Evolutionary conservation across 2,888 invertebrate species (phyloP), one percentile per base, ranked within the genome.

Genomic region (Ectropis crepuscularia): DNA sequence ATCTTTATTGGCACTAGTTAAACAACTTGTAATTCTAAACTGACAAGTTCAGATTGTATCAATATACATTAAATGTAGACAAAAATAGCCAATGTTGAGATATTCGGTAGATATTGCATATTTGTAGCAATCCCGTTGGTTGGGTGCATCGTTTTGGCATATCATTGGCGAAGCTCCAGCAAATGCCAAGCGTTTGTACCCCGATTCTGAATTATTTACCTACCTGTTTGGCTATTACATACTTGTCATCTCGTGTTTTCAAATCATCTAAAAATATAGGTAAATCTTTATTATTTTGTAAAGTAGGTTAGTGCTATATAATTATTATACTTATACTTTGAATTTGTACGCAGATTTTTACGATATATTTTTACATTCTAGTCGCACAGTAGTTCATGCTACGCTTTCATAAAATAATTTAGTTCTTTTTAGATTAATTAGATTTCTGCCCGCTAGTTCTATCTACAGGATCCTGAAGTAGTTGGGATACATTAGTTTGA

Each of bases 341-440:
- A 39, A 51, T 39, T 51, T 51, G 9, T 47, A 45, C 39, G 64
- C 67, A 53, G 70, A 74, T 68, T 76, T 77, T 78, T 68, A 74
- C 76, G 9, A 50, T 39, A n/a, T 36, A 75, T 78, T 66, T 77
- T 79, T 77, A 77, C 68, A 28, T 58, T 53, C 42, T 61, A 87
- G 82, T 68, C 71, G 86, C 89, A 89, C 88, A 77, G 84, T 89
- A 88, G 87, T 76, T 74, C 74, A 81, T 83, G 85, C 84, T 84
- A 88, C 72, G 90, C 89, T 90, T 89, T 78, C 71, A 76, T 81
- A 73, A 78, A 82, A 81, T 42, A 51, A 28, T 10, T 41, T 86
- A 83, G 82, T 79, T 77, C 65, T 70, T 75, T 73, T 78, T 86
- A 85, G 82, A 83, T 71, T 60, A 79, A 77, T 78, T 81, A 83